Conservation (phyloP, 2,888 invertebrate species). For the Hermodice carunculata region DNA sequence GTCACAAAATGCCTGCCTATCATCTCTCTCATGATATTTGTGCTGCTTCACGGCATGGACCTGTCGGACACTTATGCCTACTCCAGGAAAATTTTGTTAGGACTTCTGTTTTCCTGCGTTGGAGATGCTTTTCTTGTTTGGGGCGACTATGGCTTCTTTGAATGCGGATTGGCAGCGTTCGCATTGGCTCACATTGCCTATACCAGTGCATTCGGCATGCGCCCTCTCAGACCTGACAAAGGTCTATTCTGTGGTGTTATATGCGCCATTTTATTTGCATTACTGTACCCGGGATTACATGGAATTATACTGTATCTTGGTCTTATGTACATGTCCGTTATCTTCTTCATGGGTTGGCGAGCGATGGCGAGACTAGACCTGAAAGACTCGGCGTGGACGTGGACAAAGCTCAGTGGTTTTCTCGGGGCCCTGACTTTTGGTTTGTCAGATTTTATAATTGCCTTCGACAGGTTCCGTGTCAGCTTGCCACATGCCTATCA, state of each 20-base stretch:
- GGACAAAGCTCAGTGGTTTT: constrained; percentile 79
- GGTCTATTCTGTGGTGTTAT: background rate
- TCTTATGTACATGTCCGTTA: constrained; percentile 77
- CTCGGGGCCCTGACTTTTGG: constrained; percentile 82
- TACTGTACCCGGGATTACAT: background rate
- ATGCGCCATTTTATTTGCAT: background rate
- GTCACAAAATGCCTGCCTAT: constrained; percentile 78
- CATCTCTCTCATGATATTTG: constrained; percentile 83
- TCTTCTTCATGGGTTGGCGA: constrained; percentile 87
- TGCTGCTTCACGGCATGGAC: constrained; percentile 80
- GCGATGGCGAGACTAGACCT: constrained; percentile 78
- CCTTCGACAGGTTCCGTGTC: constrained; percentile 80
- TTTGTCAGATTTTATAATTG: constrained; percentile 85
- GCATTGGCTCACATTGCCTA: constrained; percentile 78
- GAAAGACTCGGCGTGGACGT: constrained; percentile 76
- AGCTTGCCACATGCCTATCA: constrained; percentile 79
- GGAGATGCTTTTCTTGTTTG: constrained; percentile 79
- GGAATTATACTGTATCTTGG: background rate
- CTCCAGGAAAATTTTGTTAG: constrained; percentile 80
- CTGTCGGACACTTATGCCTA: constrained; percentile 78
- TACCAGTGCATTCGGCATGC: constrained; percentile 83
- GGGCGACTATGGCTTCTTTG: constrained; percentile 74
- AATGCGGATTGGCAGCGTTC: constrained; percentile 87
- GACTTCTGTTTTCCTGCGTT: constrained; percentile 83
- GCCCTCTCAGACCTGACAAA: background rate